Evolutionary conservation across 2,797 vertebrate genomes (phyloP), one percentile per base, ranked within the genome.

Genomic region (Amniataba percoides): DNA sequence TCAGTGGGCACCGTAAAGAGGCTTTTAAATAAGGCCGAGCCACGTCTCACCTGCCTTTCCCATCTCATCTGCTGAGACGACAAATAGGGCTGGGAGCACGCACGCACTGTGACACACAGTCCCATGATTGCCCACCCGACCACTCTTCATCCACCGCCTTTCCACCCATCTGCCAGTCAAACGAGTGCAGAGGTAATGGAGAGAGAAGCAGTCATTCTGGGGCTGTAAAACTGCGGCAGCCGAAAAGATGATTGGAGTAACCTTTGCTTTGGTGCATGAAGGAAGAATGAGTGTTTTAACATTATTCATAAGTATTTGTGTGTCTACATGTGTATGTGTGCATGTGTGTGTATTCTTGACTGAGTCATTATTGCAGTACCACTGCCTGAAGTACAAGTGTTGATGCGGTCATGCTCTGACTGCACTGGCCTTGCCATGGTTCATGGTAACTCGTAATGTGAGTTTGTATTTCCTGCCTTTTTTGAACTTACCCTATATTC

Each of bases 131-230:
- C 87, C 81, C 85, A 73, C 72, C 82, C 79, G 65, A 84, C 88
- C 84, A 71, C 83, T 87, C 75, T 58, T 85, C 79, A 84, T 81
- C 75, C 80, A 53, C 63, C 67, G 58, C 83, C 80, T 88, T 82
- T 84, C 75, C 84, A 82, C 86, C 89, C 88, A 86, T 89, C 88
- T 90, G 91, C 88, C 90, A 90, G 88, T 93, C 92, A 94, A 93
- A 94, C 65, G 68, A 89, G 87, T 79, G 72, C 85, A 85, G 88
- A 92, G 92, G 88, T 93, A 95, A 94, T 93, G 90, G 89, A 85
- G 88, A 92, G 91, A 90, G 80, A 90, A 93, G 88, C 82, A 78
- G 84, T 88, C 87, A 68, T 90, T 92, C 77, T 70, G 73, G 59
- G 74, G 89, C 86, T 88, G 88, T 90, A 84, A 93, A 92, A 91